A percentile compares a stretch with the other conserved stretches of the same genome.
Evolutionary conservation across 2,113 vertebrate species (phyloP).

Genomic region (Paraplagusia blochii): DNA sequence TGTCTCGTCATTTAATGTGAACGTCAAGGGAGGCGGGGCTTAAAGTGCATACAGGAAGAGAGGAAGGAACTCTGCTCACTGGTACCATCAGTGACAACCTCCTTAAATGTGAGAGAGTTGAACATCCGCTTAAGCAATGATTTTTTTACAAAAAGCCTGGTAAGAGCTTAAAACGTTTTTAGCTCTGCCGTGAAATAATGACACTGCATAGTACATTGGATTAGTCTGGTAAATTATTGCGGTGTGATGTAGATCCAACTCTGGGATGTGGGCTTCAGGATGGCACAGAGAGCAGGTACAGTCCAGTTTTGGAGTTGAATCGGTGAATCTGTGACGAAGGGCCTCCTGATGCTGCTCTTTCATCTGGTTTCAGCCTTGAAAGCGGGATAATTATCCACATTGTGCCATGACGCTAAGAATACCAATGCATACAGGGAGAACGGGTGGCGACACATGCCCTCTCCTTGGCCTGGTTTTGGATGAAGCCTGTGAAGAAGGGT

Average conservation of each 20-base stretch:
- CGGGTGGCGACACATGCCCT: neutral
- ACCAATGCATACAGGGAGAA: constrained; percentile 58
- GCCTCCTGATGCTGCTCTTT: constrained; percentile 1
- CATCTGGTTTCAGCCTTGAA: constrained; percentile 5
- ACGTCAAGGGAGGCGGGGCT: constrained; percentile 67
- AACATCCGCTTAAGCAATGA: constrained; percentile 57
- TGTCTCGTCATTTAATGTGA: constrained; percentile 73
- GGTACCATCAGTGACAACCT: constrained; percentile 33
- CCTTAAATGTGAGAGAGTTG: constrained; percentile 9
- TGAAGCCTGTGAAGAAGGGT: constrained; percentile 10
- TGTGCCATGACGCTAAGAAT: constrained; percentile 24
- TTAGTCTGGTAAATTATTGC: constrained; percentile 91
- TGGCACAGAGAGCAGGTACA: constrained; percentile 29
- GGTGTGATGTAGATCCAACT: constrained; percentile 70
- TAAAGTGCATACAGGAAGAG: constrained; percentile 77
- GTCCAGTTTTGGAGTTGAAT: constrained; percentile 29
- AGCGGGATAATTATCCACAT: constrained; percentile 22
- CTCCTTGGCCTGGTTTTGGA: constrained; percentile 18
- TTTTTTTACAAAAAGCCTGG: constrained; percentile 40
- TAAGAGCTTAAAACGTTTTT: too few relatives aligned
- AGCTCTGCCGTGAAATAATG: constrained; percentile 38
- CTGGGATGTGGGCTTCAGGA: constrained; percentile 20
- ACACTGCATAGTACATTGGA: constrained; percentile 94
- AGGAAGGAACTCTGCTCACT: constrained; percentile 49
- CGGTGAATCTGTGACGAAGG: constrained; percentile 30